A percentile compares a stretch with the other conserved stretches of the same genome.
Evolutionary conservation across 1,140 invertebrate genomes (phyloP).

Genomic region (Penaeus vannamei): DNA sequence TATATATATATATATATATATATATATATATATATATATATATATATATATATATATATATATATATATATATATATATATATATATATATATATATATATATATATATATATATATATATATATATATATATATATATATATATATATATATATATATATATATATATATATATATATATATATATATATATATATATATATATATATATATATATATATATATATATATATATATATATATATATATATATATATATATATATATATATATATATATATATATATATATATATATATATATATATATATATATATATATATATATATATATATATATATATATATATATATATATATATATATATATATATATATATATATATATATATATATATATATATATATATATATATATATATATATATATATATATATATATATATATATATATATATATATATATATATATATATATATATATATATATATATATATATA

Average conservation of each 20-base stretch:
- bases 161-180: too few relatives aligned
- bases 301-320: not conserved
- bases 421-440: conserved; percentile 33
- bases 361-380: not conserved
- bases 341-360: not conserved
- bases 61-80: not conserved
- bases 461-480: not conserved
- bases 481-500: too few relatives aligned
- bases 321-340: conserved; percentile 9
- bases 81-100: not conserved
- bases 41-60: not conserved
- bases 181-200: too few relatives aligned
- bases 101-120: not conserved
- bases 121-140: not conserved
- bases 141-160: too few relatives aligned
- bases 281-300: conserved; percentile 4
- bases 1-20: conserved; percentile 33
- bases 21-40: not conserved
- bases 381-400: not conserved
- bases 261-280: not conserved
- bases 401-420: too few relatives aligned
- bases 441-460: conserved; percentile 9
- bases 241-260: conserved; percentile 30
- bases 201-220: too few relatives aligned
- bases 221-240: conserved; percentile 17